These are phyloP conservation scores for Characodon lateralis DNA, from an alignment of 2,797 vertebrate genomes.

Conservation along the genomic window DNA sequence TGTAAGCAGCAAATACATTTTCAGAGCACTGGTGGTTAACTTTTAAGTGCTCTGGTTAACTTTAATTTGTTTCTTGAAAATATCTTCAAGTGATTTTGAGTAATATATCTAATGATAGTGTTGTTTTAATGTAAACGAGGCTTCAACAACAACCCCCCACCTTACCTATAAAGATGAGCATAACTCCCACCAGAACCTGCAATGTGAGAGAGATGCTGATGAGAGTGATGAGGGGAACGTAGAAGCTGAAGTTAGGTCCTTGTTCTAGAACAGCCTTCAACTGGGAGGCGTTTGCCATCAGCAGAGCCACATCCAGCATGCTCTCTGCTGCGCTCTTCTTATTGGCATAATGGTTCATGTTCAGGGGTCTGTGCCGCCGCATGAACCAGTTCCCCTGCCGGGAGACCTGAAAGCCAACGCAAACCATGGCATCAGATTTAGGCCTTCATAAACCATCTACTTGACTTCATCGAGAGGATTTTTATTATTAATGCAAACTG, in stretches of 20 bases:
- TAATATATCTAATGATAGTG: neutral
- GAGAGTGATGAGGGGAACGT: slow-evolving; percentile 85
- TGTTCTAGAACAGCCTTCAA: slow-evolving; percentile 93
- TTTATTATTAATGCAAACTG: neutral
- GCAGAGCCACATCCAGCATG: slow-evolving; percentile 95
- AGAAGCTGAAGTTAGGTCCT: slow-evolving; percentile 85
- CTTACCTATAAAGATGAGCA: slow-evolving; percentile 96
- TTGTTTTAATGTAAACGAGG: neutral
- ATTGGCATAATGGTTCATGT: slow-evolving; percentile 96
- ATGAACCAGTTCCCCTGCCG: rapidly evolving
- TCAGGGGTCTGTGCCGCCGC: slow-evolving; percentile 74
- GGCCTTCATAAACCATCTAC: neutral
- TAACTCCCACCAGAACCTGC: slow-evolving; percentile 89
- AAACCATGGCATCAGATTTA: slow-evolving; percentile 29
- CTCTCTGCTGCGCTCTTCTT: slow-evolving; percentile 97
- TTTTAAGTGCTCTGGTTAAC: neutral
- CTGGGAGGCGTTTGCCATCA: slow-evolving; percentile 98
- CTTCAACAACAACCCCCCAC: slow-evolving; percentile 8
- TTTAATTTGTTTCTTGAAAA: neutral
- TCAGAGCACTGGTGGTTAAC: neutral
- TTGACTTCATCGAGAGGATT: neutral
- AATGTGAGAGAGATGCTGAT: slow-evolving; percentile 91
- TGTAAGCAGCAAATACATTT: neutral
- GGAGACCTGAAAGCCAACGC: slow-evolving; percentile 52
- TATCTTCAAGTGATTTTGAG: neutral